These are phyloP conservation scores for Dorcus hopei DNA, from an alignment of 2,888 invertebrate genomes.

Conservation along the genomic window DNA sequence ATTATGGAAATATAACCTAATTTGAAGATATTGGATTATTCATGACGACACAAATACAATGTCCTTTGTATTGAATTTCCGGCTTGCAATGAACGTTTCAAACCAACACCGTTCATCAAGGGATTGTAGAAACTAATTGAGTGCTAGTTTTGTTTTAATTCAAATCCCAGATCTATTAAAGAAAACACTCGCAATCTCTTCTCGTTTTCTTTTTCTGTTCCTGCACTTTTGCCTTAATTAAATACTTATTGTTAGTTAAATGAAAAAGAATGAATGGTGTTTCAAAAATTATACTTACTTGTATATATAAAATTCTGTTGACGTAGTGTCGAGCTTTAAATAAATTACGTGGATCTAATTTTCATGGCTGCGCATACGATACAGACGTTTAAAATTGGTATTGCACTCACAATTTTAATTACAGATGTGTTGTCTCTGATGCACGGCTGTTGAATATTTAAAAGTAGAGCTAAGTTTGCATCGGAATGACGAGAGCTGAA, in stretches of 20 bases:
- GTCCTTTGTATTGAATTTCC: conserved; percentile 22
- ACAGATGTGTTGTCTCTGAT: conserved; percentile 39
- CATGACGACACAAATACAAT: conserved; percentile 20
- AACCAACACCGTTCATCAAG: conserved; percentile 11
- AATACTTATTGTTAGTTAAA: too few species aligned
- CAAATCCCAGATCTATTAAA: not conserved
- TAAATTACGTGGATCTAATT: conserved; percentile 9
- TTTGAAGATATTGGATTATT: conserved; percentile 26
- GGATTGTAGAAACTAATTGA: conserved; percentile 2
- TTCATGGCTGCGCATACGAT: conserved; percentile 30
- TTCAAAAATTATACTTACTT: too few species aligned
- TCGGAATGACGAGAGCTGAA: conserved; percentile 30
- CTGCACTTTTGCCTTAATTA: too few species aligned
- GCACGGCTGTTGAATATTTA: conserved; percentile 41
- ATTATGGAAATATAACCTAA: conserved; percentile 27
- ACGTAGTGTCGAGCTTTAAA: not conserved
- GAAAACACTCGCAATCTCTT: not conserved
- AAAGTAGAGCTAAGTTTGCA: conserved; percentile 36
- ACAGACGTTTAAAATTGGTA: conserved; percentile 25
- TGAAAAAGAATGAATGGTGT: too few species aligned
- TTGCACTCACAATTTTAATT: conserved; percentile 38
- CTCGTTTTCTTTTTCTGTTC: too few species aligned
- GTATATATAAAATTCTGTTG: too few species aligned
- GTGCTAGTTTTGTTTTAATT: not conserved
- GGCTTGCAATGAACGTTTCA: conserved; percentile 8